Percentiles rank a stretch among this genome's conserved stretches.
These are phyloP conservation scores for Salvelinus namaycush DNA, from an alignment of 2,113 vertebrate species.

Conservation along the genomic window DNA sequence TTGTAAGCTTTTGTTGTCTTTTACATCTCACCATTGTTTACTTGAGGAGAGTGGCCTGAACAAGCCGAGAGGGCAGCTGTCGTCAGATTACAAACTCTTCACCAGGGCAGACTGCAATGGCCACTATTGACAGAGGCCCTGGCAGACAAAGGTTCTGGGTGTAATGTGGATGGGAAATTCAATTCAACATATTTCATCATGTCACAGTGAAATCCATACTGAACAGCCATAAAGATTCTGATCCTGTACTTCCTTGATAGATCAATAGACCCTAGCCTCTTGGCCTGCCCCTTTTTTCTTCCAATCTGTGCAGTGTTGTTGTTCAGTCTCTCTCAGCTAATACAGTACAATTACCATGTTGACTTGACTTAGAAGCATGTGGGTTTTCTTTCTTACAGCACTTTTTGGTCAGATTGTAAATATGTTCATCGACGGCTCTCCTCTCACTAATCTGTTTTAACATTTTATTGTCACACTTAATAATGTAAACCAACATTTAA, in stretches of 20 bases:
- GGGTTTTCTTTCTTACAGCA: not conserved
- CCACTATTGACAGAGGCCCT: too few relatives aligned
- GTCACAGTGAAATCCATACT: too few relatives aligned
- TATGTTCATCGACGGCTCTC: not conserved
- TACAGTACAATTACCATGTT: not conserved
- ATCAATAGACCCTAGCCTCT: not conserved
- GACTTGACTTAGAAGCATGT: not conserved
- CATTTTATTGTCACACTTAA: not conserved
- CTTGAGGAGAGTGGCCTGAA: too few relatives aligned
- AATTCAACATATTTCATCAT: too few relatives aligned
- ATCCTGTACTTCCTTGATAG: not conserved
- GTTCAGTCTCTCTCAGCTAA: not conserved
- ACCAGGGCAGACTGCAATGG: too few relatives aligned
- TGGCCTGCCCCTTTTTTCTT: not conserved
- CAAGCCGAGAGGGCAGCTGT: too few relatives aligned
- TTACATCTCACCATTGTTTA: not conserved
- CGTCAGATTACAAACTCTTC: too few relatives aligned
- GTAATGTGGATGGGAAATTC: too few relatives aligned
- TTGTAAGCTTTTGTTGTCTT: not conserved
- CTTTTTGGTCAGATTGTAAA: not conserved
- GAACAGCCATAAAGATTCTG: too few relatives aligned
- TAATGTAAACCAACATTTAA: slow-evolving; percentile 1
- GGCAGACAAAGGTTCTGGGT: too few relatives aligned
- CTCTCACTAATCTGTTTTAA: not conserved
- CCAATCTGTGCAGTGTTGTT: not conserved